phyloP scores from a whole-genome alignment of 2,888 invertebrate species.

The Byasa hedistus region DNA sequence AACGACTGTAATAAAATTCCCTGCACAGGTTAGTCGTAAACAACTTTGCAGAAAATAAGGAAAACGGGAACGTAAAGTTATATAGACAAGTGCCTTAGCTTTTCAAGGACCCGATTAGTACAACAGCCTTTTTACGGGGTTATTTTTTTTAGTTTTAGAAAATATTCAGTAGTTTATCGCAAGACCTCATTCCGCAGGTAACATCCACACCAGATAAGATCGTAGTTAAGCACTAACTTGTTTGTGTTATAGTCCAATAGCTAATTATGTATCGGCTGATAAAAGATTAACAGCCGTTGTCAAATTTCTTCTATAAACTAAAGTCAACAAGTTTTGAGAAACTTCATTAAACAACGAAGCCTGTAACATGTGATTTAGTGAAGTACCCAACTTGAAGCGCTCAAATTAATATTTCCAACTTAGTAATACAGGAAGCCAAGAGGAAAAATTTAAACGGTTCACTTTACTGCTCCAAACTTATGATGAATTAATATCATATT shows the following conservation, averaged over 20 bases:
- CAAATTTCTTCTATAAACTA: too few relatives aligned
- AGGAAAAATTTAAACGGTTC: not conserved
- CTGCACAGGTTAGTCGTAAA: constrained; percentile 22
- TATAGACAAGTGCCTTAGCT: not conserved
- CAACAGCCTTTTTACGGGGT: not conserved
- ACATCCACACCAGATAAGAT: too few relatives aligned
- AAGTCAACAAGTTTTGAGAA: not conserved
- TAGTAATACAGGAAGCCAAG: not conserved
- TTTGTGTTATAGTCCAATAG: too few relatives aligned
- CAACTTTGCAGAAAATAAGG: constrained; percentile 16
- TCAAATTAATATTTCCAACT: not conserved
- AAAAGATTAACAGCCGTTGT: too few relatives aligned
- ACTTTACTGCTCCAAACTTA: not conserved
- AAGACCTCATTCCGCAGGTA: too few relatives aligned
- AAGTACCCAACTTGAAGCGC: too few relatives aligned
- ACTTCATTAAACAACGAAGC: not conserved
- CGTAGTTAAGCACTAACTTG: too few relatives aligned
- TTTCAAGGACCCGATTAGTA: not conserved
- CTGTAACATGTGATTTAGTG: not conserved
- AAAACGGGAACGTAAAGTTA: constrained; percentile 10
- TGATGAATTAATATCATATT: not conserved
- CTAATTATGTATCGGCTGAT: too few relatives aligned
- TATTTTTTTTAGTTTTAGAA: too few relatives aligned
- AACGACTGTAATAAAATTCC: constrained; percentile 22
- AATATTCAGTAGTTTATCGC: too few relatives aligned